These are phyloP conservation scores for Cepaea nemoralis DNA, from an alignment of 1,140 invertebrate genomes.

Conservation along the genomic window DNA sequence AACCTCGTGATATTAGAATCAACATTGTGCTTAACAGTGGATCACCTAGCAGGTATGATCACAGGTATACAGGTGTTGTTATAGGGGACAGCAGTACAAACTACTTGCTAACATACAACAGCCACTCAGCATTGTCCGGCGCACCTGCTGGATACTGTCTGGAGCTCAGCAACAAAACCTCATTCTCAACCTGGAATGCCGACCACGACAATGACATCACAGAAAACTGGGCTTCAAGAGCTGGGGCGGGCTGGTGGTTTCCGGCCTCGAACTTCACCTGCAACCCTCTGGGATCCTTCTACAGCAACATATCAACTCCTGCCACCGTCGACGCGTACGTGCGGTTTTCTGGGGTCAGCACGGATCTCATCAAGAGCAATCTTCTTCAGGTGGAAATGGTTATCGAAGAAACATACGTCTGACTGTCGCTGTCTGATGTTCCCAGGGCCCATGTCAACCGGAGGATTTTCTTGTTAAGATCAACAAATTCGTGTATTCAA, in stretches of 20 bases:
- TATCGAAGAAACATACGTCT: background rate
- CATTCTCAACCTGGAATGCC: background rate
- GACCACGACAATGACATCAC: background rate
- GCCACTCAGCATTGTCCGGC: background rate
- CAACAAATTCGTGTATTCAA: too few relatives aligned
- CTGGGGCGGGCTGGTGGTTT: slow-evolving; percentile 1
- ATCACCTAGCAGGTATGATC: background rate
- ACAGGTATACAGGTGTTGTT: background rate
- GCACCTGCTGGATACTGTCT: background rate
- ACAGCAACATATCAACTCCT: background rate
- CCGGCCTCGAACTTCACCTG: background rate
- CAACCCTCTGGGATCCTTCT: background rate
- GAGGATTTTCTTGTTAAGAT: too few relatives aligned
- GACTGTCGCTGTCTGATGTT: too few relatives aligned
- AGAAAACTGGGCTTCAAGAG: background rate
- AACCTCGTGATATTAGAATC: background rate
- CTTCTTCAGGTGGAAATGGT: background rate
- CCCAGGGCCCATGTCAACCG: too few relatives aligned
- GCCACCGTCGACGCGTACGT: background rate
- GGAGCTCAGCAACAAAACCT: background rate
- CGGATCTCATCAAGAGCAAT: background rate
- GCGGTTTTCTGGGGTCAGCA: background rate
- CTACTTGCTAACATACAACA: background rate
- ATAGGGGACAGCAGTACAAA: background rate
- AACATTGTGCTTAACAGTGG: background rate